phyloP scores from a whole-genome alignment of 2,888 invertebrate genomes.

The Ceraclea dissimilis region DNA sequence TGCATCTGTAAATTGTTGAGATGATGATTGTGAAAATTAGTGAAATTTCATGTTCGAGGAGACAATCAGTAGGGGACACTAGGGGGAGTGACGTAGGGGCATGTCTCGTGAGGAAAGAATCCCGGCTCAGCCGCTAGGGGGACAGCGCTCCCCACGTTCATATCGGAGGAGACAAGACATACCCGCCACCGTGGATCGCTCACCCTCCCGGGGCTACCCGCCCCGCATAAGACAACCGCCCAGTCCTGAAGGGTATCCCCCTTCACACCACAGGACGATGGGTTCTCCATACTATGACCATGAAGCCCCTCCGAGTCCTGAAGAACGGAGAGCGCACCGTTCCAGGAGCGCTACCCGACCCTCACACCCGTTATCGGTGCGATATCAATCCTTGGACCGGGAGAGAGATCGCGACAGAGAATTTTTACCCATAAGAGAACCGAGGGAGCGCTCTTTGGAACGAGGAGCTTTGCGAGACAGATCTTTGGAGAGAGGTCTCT shows the following conservation, averaged over 20 bases:
- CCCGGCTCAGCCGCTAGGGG: constrained; percentile 54
- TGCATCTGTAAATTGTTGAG: no score
- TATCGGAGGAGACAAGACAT: constrained; percentile 51
- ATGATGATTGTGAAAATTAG: no score
- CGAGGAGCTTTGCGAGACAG: constrained; percentile 53
- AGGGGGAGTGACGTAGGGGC: constrained; percentile 1
- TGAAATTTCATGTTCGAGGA: not conserved
- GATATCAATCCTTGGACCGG: constrained; percentile 67
- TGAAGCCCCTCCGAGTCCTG: constrained; percentile 80
- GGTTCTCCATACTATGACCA: constrained; percentile 64
- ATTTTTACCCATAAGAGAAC: constrained; percentile 77
- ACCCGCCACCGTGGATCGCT: constrained; percentile 83
- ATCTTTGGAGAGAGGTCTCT: constrained; percentile 60
- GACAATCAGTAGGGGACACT: not conserved
- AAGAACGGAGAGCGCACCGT: constrained; percentile 76
- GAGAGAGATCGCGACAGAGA: constrained; percentile 74
- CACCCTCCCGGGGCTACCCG: constrained; percentile 74
- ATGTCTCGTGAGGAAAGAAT: constrained; percentile 45
- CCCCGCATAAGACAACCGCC: constrained; percentile 48
- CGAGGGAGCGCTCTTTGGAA: constrained; percentile 60
- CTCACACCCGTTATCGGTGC: constrained; percentile 37
- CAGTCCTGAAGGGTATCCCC: constrained; percentile 42
- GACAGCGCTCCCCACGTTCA: constrained; percentile 50
- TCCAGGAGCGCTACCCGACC: constrained; percentile 75
- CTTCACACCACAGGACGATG: constrained; percentile 45